Conservation (phyloP, 2,888 invertebrate species). For the Alviniconcha strummeri region DNA sequence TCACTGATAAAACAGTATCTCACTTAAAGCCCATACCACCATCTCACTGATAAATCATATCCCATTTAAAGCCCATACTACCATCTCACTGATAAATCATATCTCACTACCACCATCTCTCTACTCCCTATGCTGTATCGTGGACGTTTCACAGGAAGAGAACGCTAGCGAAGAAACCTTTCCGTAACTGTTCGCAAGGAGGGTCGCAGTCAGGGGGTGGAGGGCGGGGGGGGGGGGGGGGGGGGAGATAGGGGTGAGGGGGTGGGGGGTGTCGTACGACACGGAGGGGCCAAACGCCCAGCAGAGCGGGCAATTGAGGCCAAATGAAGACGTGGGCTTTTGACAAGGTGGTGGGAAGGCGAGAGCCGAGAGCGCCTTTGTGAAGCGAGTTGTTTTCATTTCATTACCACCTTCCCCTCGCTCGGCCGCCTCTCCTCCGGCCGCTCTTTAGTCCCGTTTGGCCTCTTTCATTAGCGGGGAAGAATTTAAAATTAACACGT, state of each 20-base stretch:
- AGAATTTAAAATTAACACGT: conserved; percentile 34
- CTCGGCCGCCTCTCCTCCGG: conserved; percentile 22
- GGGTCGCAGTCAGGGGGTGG: neutral
- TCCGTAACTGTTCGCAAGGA: no score
- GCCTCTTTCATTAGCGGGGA: conserved; percentile 30
- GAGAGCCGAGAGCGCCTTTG: conserved; percentile 15
- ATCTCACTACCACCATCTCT: no score
- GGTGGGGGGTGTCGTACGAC: no score
- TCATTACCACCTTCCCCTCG: conserved; percentile 31
- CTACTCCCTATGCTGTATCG: no score
- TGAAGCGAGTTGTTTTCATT: conserved; percentile 32
- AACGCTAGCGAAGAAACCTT: no score
- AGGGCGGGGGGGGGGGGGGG: neutral
- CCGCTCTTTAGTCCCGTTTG: conserved; percentile 21
- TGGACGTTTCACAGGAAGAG: no score
- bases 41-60: no score
- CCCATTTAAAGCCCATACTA: no score
- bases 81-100: no score
- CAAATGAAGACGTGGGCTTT: conserved; percentile 17
- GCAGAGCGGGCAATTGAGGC: neutral
- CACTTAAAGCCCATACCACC: no score
- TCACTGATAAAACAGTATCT: no score
- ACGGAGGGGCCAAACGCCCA: no score
- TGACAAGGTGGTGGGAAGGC: conserved; percentile 34
- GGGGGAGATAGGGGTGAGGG: neutral